phyloP scores from a whole-genome alignment of 2,888 invertebrate species.

The Chrysotoxum bicinctum region DNA sequence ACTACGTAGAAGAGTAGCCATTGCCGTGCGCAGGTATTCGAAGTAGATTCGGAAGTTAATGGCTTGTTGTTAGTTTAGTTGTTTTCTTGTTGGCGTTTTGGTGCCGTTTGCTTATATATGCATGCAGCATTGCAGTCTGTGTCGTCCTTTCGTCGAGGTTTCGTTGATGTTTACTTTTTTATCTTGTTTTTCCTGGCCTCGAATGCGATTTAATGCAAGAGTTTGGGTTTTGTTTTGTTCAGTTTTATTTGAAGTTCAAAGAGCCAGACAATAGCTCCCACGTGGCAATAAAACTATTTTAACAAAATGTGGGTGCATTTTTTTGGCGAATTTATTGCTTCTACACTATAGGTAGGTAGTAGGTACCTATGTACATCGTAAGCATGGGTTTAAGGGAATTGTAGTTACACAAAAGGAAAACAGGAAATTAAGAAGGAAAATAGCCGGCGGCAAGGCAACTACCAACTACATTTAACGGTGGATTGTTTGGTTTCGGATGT shows the following conservation, averaged over 20 bases:
- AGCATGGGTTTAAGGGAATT: neutral
- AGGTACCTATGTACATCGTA: neutral
- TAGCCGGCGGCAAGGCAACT: neutral
- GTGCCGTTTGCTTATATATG: conserved; percentile 9
- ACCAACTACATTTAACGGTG: neutral
- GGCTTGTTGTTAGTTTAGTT: conserved; percentile 51
- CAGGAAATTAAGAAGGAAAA: neutral
- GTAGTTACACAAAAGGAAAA: neutral
- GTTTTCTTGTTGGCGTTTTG: conserved; percentile 29
- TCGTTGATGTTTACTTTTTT: conserved; percentile 28
- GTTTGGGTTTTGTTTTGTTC: neutral
- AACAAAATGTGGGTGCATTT: conserved; percentile 1
- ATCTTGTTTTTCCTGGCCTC: neutral
- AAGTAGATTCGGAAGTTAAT: conserved; percentile 61
- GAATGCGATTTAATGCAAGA: neutral
- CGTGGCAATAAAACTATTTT: conserved; percentile 48
- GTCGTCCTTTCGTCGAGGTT: conserved; percentile 50
- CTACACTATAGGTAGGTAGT: neutral
- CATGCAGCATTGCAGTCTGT: conserved; percentile 18
- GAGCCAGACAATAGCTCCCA: conserved; percentile 60
- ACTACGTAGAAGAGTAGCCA: neutral
- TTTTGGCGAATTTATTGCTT: neutral
- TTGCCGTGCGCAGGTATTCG: neutral
- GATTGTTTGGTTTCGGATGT: neutral
- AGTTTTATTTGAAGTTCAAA: conserved; percentile 53